Conservation (phyloP, 2,888 invertebrate species). For the Aporophyla lueneburgensis region DNA sequence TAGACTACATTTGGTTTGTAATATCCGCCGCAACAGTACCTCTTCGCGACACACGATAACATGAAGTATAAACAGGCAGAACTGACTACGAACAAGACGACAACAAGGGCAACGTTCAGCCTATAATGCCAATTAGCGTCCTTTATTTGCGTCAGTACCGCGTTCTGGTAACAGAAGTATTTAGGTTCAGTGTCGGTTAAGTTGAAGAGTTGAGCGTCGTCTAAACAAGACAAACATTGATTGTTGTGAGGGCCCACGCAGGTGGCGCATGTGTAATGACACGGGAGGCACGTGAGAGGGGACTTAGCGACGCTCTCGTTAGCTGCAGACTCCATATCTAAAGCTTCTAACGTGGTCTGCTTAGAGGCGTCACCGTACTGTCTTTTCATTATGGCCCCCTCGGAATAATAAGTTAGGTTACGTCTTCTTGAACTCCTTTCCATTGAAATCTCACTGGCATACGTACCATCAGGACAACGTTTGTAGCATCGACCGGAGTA, state of each 20-base stretch:
- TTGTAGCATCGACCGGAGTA: conserved; percentile 91
- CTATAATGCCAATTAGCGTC: conserved; percentile 86
- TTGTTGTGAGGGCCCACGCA: conserved; percentile 93
- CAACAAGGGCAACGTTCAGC: conserved; percentile 82
- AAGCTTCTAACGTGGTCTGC: conserved; percentile 78
- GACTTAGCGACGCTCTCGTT: conserved; percentile 70
- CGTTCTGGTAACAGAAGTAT: conserved; percentile 88
- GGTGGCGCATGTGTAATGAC: conserved; percentile 94
- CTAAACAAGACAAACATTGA: conserved; percentile 93
- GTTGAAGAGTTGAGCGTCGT: conserved; percentile 91
- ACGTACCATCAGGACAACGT: conserved; percentile 90
- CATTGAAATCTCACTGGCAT: conserved; percentile 83
- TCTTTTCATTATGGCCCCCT: conserved; percentile 79
- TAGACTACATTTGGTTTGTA: conserved; percentile 83
- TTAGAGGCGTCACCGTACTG: conserved; percentile 71
- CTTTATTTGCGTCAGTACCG: conserved; percentile 84
- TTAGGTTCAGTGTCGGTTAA: conserved; percentile 82
- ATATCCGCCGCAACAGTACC: conserved; percentile 77
- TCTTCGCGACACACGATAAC: conserved; percentile 76
- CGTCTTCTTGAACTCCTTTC: conserved; percentile 85
- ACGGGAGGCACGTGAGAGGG: conserved; percentile 91
- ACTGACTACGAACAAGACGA: conserved; percentile 79
- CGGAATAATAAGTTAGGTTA: conserved; percentile 82
- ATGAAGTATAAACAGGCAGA: conserved; percentile 77
- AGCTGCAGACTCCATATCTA: conserved; percentile 80